Conservation (phyloP, 2,888 invertebrate genomes). For the Pocota personata region DNA sequence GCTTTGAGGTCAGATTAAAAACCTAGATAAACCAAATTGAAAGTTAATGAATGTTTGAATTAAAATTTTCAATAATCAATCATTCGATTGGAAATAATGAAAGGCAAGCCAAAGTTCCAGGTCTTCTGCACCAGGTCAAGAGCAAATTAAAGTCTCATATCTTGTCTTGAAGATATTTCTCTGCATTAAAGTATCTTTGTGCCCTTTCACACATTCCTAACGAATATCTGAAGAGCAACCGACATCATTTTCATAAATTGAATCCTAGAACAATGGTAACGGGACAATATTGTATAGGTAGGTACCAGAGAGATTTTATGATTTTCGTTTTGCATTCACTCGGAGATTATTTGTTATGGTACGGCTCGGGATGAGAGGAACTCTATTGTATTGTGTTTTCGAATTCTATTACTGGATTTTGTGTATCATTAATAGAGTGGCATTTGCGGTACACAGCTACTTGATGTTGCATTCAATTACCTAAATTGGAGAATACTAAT, state of each 20-base stretch:
- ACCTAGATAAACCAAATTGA: no score
- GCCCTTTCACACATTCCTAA: neutral
- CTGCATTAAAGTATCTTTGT: no score
- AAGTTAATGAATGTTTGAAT: no score
- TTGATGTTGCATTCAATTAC: slow-evolving; percentile 46
- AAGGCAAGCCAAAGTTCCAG: no score
- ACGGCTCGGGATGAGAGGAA: neutral
- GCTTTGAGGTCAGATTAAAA: no score
- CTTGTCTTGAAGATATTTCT: no score
- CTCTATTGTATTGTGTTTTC: neutral
- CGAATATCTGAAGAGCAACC: neutral
- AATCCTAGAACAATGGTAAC: slow-evolving; percentile 20
- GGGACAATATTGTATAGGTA: neutral
- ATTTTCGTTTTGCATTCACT: slow-evolving; percentile 11
- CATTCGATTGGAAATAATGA: no score
- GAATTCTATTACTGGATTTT: slow-evolving; percentile 3
- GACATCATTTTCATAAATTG: slow-evolving; percentile 38
- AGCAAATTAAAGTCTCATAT: no score
- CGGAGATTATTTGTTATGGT: neutral
- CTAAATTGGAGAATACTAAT: slow-evolving; percentile 43
- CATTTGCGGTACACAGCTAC: slow-evolving; percentile 25
- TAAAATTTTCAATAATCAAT: no score
- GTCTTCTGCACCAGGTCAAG: no score
- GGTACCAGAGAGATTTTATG: neutral
- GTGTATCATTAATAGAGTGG: neutral